A percentile compares a stretch with the other conserved stretches of the same genome.
These are phyloP conservation scores for Synergus umbraculus DNA, from an alignment of 2,888 invertebrate species.

Conservation along the genomic window DNA sequence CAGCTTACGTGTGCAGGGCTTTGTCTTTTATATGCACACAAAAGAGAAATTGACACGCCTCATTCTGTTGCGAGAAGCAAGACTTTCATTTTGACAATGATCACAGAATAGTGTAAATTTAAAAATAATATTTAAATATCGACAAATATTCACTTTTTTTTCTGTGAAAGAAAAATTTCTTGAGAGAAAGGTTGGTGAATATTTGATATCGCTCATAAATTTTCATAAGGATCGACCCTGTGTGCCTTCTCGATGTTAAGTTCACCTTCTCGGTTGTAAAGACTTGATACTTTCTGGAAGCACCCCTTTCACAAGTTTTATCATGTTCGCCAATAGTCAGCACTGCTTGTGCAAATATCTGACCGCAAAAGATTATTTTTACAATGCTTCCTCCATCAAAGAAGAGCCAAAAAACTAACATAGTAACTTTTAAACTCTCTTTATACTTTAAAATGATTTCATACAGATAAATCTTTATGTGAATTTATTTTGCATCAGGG, in stretches of 20 bases:
- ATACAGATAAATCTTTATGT: too few relatives aligned
- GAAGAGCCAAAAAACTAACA: constrained; percentile 5
- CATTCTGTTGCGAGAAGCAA: neutral
- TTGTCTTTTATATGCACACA: neutral
- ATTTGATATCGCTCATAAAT: neutral
- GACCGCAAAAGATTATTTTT: constrained; percentile 29
- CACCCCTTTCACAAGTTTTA: constrained; percentile 27
- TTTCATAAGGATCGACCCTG: constrained; percentile 8
- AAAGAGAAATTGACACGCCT: constrained; percentile 14
- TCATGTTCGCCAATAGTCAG: constrained; percentile 13
- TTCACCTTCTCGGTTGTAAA: constrained; percentile 23
- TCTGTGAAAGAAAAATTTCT: neutral
- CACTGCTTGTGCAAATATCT: constrained; percentile 27
- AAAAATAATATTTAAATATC: neutral
- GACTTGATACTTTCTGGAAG: constrained; percentile 17
- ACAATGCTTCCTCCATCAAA: constrained; percentile 8
- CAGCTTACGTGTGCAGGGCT: neutral
- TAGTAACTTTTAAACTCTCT: too few relatives aligned
- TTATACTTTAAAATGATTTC: too few relatives aligned
- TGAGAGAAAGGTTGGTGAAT: neutral
- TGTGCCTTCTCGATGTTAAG: neutral
- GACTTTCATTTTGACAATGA: neutral
- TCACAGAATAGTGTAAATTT: neutral
- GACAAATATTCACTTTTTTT: neutral
- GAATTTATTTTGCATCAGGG: neutral